Conservation (phyloP, 1,140 invertebrate genomes). For the Drosophila cardini region DNA sequence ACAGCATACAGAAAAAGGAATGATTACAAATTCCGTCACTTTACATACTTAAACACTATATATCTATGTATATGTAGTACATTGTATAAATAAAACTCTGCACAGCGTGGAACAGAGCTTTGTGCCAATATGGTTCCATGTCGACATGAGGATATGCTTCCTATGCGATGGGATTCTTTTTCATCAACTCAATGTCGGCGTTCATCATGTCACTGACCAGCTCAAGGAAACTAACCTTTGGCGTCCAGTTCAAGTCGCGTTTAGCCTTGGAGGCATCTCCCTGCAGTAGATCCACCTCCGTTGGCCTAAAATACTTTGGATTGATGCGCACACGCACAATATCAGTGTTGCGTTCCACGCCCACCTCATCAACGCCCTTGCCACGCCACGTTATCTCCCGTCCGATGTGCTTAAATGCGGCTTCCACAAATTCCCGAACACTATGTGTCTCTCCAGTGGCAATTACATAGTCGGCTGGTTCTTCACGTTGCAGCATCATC, state of each 20-base stretch:
- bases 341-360: constrained; percentile 92
- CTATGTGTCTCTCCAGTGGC: constrained; percentile 98
- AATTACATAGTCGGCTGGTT: constrained; percentile 98
- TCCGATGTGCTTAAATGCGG: constrained; percentile 93
- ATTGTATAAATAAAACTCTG: constrained; percentile 45
- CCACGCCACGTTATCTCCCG: constrained; percentile 94
- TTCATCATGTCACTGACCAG: constrained; percentile 98
- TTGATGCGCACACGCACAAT: constrained; percentile 95
- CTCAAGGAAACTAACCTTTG: constrained; percentile 92
- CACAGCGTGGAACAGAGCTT: constrained; percentile 44
- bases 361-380: constrained; percentile 93
- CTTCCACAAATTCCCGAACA: constrained; percentile 98
- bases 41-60: constrained; percentile 52
- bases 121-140: constrained; percentile 56
- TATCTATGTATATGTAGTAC: constrained; percentile 44
- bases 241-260: constrained; percentile 93
- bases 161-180: constrained; percentile 94
- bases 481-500: constrained; percentile 98
- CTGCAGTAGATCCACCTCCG: constrained; percentile 97
- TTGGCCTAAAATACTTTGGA: constrained; percentile 97
- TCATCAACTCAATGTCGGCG: constrained; percentile 97
- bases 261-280: constrained; percentile 97
- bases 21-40: constrained; percentile 64
- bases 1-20: constrained; percentile 58
- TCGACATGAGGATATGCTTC: not conserved